These are phyloP conservation scores for Xylophagus ater DNA, from an alignment of 2,888 invertebrate species.

Conservation along the genomic window DNA sequence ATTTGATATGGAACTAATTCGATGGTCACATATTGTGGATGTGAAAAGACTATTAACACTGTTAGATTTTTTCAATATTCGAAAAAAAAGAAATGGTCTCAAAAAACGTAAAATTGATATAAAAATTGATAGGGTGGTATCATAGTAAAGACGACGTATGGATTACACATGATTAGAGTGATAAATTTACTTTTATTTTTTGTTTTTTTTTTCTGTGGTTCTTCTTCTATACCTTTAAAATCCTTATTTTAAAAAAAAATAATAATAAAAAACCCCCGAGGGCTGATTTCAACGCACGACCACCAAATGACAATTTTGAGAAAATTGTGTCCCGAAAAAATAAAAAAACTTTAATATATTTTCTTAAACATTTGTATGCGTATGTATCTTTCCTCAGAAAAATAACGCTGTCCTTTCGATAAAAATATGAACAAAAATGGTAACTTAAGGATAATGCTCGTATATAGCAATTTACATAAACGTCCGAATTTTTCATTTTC, in stretches of 20 bases:
- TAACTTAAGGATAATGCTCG: neutral
- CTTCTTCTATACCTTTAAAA: too few relatives aligned
- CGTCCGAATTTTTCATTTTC: neutral
- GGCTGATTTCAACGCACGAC: too few relatives aligned
- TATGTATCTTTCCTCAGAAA: too few relatives aligned
- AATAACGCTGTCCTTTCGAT: too few relatives aligned
- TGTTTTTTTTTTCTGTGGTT: neutral
- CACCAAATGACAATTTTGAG: too few relatives aligned
- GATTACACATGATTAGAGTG: conserved; percentile 12
- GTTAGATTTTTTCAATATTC: too few relatives aligned
- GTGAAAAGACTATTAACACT: conserved; percentile 15
- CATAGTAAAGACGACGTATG: conserved; percentile 1
- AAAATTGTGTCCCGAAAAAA: too few relatives aligned
- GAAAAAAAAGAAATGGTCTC: conserved; percentile 10
- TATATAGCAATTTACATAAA: neutral
- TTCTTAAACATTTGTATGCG: too few relatives aligned
- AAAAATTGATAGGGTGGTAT: conserved; percentile 15
- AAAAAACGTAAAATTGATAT: too few relatives aligned
- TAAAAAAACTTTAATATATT: too few relatives aligned
- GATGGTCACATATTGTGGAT: conserved; percentile 16
- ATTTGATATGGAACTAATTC: conserved; percentile 16
- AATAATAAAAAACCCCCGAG: neutral
- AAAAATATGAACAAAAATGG: too few relatives aligned
- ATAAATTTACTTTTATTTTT: conserved; percentile 2
- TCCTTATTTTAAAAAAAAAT: neutral